Percentiles rank a stretch among this genome's conserved stretches.
Conservation (phyloP, 2,888 invertebrate genomes). For the Leptodirus hochenwartii region DNA sequence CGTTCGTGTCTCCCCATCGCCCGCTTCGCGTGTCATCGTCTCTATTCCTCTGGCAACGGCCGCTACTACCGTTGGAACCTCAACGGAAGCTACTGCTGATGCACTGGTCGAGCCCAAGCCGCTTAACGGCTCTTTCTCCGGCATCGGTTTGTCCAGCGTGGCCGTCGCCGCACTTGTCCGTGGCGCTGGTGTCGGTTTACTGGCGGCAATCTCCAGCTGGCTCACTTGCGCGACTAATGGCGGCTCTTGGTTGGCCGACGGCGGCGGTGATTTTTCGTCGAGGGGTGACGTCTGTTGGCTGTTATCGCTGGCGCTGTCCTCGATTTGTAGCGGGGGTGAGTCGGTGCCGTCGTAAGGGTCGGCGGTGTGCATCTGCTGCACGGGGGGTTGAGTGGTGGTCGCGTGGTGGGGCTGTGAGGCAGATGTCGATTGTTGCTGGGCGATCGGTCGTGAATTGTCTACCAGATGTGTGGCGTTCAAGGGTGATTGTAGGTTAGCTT, state of each 20-base stretch:
- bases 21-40: constrained; percentile 36
- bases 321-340: too few species aligned
- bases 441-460: constrained; percentile 11
- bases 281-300: constrained; percentile 1
- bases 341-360: too few species aligned
- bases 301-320: background rate
- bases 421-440: too few species aligned
- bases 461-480: constrained; percentile 15
- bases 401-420: too few species aligned
- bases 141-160: constrained; percentile 3
- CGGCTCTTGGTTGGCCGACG: background rate
- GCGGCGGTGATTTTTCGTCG: background rate
- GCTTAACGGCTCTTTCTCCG: constrained; percentile 1
- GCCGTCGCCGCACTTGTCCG: too few species aligned
- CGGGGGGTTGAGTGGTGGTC: too few species aligned
- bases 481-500: constrained; percentile 20
- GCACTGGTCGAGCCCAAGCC: constrained; percentile 13
- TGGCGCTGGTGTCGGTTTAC: constrained; percentile 9
- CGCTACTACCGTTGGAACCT: constrained; percentile 10
- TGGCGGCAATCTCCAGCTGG: constrained; percentile 1
- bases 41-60: constrained; percentile 22
- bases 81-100: constrained; percentile 3
- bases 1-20: constrained; percentile 28
- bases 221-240: background rate
- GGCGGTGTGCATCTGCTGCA: too few species aligned